phyloP scores from a whole-genome alignment of 2,888 invertebrate genomes.

The Megaustenia siamemsis region DNA sequence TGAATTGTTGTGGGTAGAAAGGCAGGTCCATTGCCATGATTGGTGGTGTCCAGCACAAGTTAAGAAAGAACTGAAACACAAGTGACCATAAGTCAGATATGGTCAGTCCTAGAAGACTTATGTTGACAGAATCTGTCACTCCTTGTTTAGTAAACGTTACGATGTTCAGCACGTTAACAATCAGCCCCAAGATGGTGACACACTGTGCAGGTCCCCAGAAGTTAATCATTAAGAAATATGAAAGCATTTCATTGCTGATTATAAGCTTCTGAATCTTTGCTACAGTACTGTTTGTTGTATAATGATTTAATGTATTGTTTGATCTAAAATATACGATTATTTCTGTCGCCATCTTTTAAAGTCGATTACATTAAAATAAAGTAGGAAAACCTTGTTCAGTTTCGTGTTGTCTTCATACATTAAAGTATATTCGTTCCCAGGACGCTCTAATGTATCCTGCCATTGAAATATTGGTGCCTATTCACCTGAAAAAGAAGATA shows the following conservation, averaged over 20 bases:
- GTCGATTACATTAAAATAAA: too few species aligned
- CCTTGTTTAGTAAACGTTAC: background rate
- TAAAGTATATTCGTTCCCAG: too few species aligned
- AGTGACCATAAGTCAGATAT: constrained; percentile 4
- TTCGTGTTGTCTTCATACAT: too few species aligned
- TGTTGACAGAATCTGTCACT: background rate
- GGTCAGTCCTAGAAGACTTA: background rate
- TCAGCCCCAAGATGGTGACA: background rate
- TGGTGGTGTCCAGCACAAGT: background rate
- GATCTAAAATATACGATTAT: too few species aligned
- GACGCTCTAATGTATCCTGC: too few species aligned
- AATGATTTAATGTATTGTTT: too few species aligned
- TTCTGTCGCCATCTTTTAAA: too few species aligned
- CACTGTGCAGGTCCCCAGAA: background rate
- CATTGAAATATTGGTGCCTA: too few species aligned
- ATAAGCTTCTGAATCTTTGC: too few species aligned
- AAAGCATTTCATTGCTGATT: background rate
- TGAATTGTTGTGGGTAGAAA: constrained; percentile 16
- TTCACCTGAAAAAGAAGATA: too few species aligned
- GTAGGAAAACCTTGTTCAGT: too few species aligned
- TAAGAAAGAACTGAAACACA: background rate
- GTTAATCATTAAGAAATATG: background rate
- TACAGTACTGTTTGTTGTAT: too few species aligned
- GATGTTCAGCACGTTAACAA: background rate
- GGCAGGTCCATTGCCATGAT: background rate